A percentile compares a stretch with the other conserved stretches of the same genome.
Conservation (phyloP, 2,797 vertebrate species). For the Sebastolobus alascanus region DNA sequence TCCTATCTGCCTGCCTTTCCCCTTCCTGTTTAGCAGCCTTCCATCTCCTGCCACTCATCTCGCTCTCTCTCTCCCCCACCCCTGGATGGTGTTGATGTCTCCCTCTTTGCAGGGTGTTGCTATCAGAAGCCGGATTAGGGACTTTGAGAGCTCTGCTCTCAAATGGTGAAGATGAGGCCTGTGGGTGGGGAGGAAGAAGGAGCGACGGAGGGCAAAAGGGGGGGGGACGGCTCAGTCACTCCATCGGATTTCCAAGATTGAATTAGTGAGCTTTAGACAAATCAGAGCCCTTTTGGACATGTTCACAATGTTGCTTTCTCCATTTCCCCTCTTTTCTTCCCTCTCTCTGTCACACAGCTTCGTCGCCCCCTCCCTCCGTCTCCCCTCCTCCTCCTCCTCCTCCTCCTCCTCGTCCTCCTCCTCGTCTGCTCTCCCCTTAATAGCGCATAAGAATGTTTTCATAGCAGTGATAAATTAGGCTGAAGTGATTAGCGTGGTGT, state of each 20-base stretch:
- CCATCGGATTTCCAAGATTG: constrained; percentile 76
- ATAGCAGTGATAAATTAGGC: constrained; percentile 83
- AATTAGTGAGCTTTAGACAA: constrained; percentile 78
- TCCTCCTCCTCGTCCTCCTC: constrained; percentile 1
- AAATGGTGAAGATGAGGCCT: constrained; percentile 65
- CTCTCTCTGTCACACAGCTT: constrained; percentile 19
- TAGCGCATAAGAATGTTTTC: constrained; percentile 76
- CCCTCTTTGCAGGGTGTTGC: constrained; percentile 63
- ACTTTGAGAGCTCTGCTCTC: constrained; percentile 65
- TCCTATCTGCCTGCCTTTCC: constrained; percentile 25
- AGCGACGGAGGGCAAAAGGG: not conserved
- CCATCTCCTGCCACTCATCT: constrained; percentile 66
- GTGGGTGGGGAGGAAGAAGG: constrained; percentile 26
- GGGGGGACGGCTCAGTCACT: constrained; percentile 67
- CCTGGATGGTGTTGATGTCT: constrained; percentile 63
- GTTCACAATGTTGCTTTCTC: constrained; percentile 49
- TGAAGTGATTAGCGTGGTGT: constrained; percentile 87
- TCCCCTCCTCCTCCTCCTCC: not conserved
- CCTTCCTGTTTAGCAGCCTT: constrained; percentile 43
- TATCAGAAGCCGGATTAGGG: constrained; percentile 79
- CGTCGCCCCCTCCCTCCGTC: constrained; percentile 15
- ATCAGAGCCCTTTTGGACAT: constrained; percentile 59
- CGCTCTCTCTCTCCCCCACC: constrained; percentile 38
- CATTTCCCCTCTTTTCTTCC: constrained; percentile 23
- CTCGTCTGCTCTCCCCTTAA: constrained; percentile 52